These are phyloP conservation scores for Sarcophaga caerulescens DNA, from an alignment of 2,888 invertebrate species.

Conservation along the genomic window DNA sequence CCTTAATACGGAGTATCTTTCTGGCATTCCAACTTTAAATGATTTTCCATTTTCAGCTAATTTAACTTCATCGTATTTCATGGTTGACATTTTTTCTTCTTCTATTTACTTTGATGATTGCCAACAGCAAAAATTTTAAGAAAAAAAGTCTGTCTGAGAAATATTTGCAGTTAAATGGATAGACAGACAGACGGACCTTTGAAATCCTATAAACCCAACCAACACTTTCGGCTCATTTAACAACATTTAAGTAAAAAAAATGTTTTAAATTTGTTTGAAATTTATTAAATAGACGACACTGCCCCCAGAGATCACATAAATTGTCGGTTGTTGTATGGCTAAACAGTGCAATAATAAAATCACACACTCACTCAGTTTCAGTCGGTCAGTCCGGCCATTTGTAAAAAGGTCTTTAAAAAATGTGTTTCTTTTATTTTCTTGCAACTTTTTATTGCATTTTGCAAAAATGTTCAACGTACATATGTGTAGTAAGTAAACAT, in stretches of 20 bases:
- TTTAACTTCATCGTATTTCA: slow-evolving; percentile 65
- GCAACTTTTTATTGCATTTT: background rate
- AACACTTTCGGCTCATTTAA: slow-evolving; percentile 61
- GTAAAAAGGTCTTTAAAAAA: background rate
- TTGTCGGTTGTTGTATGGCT: background rate
- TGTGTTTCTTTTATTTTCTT: background rate
- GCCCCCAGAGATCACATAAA: background rate
- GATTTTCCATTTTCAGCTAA: slow-evolving; percentile 41
- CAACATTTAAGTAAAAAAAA: slow-evolving; percentile 76
- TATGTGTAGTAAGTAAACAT: too few relatives aligned
- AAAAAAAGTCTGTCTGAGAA: background rate
- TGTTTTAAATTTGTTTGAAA: slow-evolving; percentile 74
- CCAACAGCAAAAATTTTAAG: too few relatives aligned
- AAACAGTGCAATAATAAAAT: background rate
- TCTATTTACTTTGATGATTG: slow-evolving; percentile 37
- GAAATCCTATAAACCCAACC: slow-evolving; percentile 26
- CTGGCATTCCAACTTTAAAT: background rate
- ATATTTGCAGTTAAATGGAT: background rate
- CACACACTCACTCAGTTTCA: background rate
- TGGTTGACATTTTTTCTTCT: slow-evolving; percentile 37
- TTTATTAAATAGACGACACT: slow-evolving; percentile 50
- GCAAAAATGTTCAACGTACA: background rate
- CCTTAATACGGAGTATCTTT: background rate
- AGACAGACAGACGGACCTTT: background rate
- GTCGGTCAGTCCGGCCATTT: background rate